Evolutionary conservation across 2,888 invertebrate species (phyloP).

Genomic region (Drosophila histrio): DNA sequence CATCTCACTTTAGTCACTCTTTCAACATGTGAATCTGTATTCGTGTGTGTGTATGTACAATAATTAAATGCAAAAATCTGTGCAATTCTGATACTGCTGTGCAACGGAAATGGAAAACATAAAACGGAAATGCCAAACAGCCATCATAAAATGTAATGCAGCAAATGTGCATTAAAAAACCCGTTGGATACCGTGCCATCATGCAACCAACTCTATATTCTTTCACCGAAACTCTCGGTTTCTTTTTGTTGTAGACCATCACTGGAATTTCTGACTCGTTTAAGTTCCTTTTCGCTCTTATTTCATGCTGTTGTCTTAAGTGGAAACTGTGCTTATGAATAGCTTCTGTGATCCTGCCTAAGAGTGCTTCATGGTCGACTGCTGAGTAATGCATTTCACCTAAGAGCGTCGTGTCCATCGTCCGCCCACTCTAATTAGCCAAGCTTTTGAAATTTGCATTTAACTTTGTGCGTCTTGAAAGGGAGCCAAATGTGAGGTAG

Average conservation of each 20-base stretch:
- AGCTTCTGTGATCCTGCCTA: slow-evolving; percentile 10
- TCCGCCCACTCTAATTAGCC: slow-evolving; percentile 55
- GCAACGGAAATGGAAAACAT: slow-evolving; percentile 64
- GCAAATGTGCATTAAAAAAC: slow-evolving; percentile 43
- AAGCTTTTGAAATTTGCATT: slow-evolving; percentile 50
- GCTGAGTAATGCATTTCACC: slow-evolving; percentile 20
- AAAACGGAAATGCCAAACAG: slow-evolving; percentile 60
- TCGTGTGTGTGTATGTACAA: slow-evolving; percentile 2
- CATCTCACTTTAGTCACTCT: neutral
- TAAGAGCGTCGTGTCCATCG: neutral
- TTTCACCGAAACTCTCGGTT: neutral
- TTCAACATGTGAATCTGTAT: slow-evolving; percentile 4
- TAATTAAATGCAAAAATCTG: slow-evolving; percentile 64
- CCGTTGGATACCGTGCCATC: neutral
- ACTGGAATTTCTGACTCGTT: neutral
- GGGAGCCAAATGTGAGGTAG: slow-evolving; percentile 1
- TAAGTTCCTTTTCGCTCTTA: neutral
- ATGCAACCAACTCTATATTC: neutral
- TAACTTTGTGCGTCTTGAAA: neutral
- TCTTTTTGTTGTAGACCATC: neutral
- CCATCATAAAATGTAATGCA: slow-evolving; percentile 60
- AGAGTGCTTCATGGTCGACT: neutral
- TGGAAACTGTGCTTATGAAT: slow-evolving; percentile 19
- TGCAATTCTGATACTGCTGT: slow-evolving; percentile 24
- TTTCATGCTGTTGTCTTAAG: slow-evolving; percentile 3